These are phyloP conservation scores for Paedocypris sp. DNA, from an alignment of 2,113 vertebrate genomes.

Conservation along the genomic window DNA sequence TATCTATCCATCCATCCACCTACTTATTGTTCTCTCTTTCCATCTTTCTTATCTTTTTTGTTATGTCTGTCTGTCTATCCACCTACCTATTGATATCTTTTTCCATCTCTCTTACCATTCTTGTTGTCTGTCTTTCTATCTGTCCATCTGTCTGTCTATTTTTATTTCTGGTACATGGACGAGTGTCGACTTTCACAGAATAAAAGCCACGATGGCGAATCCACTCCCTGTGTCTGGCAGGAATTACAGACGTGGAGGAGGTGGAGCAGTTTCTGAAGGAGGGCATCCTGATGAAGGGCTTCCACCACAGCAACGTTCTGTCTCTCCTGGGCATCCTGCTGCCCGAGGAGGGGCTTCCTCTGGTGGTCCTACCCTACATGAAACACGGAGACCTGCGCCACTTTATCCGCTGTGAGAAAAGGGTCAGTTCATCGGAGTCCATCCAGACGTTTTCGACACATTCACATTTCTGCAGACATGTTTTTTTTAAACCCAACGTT, in stretches of 20 bases:
- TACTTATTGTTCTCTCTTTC: no score
- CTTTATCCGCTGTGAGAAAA: constrained; percentile 78
- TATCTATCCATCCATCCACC: no score
- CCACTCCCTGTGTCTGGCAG: constrained; percentile 40
- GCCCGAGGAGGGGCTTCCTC: constrained; percentile 76
- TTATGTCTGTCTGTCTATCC: no score
- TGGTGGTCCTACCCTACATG: constrained; percentile 88
- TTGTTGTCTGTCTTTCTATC: no score
- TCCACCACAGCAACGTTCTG: constrained; percentile 81
- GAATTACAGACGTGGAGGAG: constrained; percentile 82
- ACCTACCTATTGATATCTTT: no score
- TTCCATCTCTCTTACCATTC: no score
- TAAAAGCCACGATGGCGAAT: background rate
- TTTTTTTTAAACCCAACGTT: no score
- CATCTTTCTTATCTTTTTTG: no score
- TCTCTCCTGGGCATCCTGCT: constrained; percentile 82
- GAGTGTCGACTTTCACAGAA: background rate
- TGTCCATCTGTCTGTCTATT: no score
- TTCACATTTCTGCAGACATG: no score
- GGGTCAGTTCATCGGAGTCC: constrained; percentile 65
- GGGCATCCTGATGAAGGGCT: constrained; percentile 90
- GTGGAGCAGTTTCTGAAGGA: constrained; percentile 90
- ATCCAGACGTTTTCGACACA: no score
- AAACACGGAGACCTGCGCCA: constrained; percentile 84
- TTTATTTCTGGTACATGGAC: background rate